Conservation (phyloP, 2,113 vertebrate species). For the Rhinoptilus africanus region DNA sequence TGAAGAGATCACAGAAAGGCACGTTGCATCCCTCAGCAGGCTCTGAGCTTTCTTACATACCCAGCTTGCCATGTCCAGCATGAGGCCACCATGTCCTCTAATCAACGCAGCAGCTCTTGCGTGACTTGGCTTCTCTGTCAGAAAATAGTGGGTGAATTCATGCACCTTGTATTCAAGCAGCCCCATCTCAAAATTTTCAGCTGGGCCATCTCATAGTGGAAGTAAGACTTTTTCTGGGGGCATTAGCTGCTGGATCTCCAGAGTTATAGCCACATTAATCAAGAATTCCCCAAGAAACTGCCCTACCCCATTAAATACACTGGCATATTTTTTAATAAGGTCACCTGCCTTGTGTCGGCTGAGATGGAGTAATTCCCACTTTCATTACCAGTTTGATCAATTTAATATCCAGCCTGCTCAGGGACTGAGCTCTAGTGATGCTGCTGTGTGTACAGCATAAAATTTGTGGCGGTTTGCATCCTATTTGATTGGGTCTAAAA, state of each 20-base stretch:
- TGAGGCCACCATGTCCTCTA: background rate
- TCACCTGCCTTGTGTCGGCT: conserved; percentile 62
- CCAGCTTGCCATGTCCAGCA: background rate
- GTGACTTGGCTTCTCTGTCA: background rate
- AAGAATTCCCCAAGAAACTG: conserved; percentile 62
- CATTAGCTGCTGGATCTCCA: conserved; percentile 38
- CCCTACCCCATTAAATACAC: conserved; percentile 68
- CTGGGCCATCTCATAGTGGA: background rate
- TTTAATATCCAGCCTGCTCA: conserved; percentile 59
- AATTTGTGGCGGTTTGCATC: background rate
- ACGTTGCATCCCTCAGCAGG: background rate
- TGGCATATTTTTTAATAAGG: conserved; percentile 72
- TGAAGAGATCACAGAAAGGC: background rate
- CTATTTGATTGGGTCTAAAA: background rate
- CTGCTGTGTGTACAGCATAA: conserved; percentile 5
- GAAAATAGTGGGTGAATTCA: background rate
- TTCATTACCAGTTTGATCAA: conserved; percentile 69
- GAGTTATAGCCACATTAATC: conserved; percentile 65
- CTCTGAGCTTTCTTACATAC: background rate
- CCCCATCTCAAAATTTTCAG: conserved; percentile 4
- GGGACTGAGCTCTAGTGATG: conserved; percentile 27
- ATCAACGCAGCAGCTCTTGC: background rate
- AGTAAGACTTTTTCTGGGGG: conserved; percentile 49
- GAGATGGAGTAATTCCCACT: conserved; percentile 65
- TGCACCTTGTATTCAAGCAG: background rate